Evolutionary conservation across 2,888 invertebrate species (phyloP).

Genomic region (Microctonus aethiopoides): DNA sequence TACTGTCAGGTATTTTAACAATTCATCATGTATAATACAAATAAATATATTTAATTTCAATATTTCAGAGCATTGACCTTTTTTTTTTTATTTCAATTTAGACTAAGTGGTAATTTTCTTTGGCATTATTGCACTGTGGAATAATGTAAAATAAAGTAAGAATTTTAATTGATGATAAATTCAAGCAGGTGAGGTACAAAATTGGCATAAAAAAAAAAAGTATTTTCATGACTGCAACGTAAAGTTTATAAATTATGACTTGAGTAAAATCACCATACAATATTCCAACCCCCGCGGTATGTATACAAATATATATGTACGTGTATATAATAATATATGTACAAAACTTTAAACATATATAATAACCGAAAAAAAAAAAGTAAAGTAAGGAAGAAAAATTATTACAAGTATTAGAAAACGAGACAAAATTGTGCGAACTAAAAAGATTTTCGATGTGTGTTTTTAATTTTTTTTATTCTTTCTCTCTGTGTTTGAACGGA

Average conservation of each 20-base stretch:
- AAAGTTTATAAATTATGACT: slow-evolving; percentile 10
- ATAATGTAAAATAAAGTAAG: not conserved
- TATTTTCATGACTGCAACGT: slow-evolving; percentile 6
- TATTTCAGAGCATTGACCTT: slow-evolving; percentile 17
- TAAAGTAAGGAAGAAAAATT: not conserved
- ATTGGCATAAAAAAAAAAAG: not conserved
- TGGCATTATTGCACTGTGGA: no score
- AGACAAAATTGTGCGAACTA: slow-evolving; percentile 1
- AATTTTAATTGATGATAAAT: not conserved
- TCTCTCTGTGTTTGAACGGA: slow-evolving; percentile 5
- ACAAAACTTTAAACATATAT: not conserved
- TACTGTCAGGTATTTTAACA: slow-evolving; percentile 36
- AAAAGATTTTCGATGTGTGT: slow-evolving; percentile 9
- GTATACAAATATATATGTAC: not conserved
- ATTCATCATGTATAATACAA: slow-evolving; percentile 33
- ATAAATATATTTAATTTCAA: slow-evolving; percentile 11
- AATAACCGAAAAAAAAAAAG: not conserved
- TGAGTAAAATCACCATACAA: slow-evolving; percentile 1
- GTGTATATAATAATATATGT: not conserved
- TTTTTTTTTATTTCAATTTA: no score
- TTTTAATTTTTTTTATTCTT: not conserved
- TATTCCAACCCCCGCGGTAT: no score
- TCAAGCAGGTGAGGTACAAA: not conserved
- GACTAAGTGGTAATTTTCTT: no score
- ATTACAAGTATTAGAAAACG: not conserved